Evolutionary conservation across 2,888 invertebrate genomes (phyloP), one percentile per base, ranked within the genome.

Genomic region (Eristalis arbustorum): DNA sequence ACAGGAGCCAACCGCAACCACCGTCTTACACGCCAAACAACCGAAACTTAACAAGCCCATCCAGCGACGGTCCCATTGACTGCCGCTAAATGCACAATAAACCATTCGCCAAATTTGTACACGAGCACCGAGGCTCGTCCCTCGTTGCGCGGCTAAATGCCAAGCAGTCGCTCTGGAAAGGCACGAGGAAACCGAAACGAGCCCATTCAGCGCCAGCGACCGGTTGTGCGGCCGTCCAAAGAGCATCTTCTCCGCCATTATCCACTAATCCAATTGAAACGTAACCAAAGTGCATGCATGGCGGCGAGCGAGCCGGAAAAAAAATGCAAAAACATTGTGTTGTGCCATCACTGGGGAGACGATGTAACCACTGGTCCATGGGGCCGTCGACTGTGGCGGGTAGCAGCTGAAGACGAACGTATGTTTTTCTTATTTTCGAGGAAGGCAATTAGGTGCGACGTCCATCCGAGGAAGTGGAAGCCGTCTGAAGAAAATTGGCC

Each of bases 211-310:
- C 61, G 31, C 61, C 25, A 31, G 28, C 31, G 31, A 49, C 49
- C 49, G 49, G 49, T 49, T 62, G 28, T 62, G 28, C 61, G n/a
- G 37, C 11, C 63, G 22, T 18, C 68, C 62, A 18, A 78, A 59
- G 57, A 83, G 62, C 77, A 83, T 87, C 87, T 83, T 76, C 77
- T 81, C 72, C 69, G 72, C 83, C 80, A 88, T 88, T 85, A 85
- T 88, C 84, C 79, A 66, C 84, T 84, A 88, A 76, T 82, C 76
- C 82, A 84, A 84, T 82, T 88, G 85, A 81, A 88, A 88, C 83
- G 83, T 75, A 83, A 79, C 79, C 84, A 76, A 80, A 84, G 77
- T 80, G 57, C 72, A 79, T 64, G 59, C 72, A 25, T 25, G 59
- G 34, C 28, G 23, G 37, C 25, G 57, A 49, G 8, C 25, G 57